Conservation (phyloP, 1,140 invertebrate species). For the Elymnias hypermnestra region DNA sequence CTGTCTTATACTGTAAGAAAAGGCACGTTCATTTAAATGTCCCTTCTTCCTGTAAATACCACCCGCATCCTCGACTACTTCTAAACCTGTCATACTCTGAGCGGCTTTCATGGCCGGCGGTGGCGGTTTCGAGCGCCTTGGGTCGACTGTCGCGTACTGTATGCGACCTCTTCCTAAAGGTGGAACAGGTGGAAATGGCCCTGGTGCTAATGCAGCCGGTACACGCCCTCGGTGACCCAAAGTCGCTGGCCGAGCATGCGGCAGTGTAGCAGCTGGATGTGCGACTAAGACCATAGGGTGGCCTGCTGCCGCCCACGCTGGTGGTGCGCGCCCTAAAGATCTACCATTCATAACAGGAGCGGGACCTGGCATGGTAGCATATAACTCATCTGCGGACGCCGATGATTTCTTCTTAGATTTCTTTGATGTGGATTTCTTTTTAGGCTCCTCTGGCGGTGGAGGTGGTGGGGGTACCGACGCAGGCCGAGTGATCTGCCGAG, state of each 20-base stretch:
- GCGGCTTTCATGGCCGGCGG: slow-evolving; percentile 85
- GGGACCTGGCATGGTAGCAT: slow-evolving; percentile 58
- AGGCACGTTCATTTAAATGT: slow-evolving; percentile 94
- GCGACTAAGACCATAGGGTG: slow-evolving; percentile 73
- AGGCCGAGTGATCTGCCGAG: slow-evolving; percentile 86
- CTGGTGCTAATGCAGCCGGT: slow-evolving; percentile 41
- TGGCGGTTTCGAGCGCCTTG: slow-evolving; percentile 83
- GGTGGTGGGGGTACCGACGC: slow-evolving; percentile 87
- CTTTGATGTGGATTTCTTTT: slow-evolving; percentile 72
- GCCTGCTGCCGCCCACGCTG: slow-evolving; percentile 70
- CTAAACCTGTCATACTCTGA: slow-evolving; percentile 85
- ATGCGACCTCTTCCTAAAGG: slow-evolving; percentile 77
- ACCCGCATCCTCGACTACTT: slow-evolving; percentile 86
- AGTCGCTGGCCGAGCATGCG: slow-evolving; percentile 64
- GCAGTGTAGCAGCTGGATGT: slow-evolving; percentile 75
- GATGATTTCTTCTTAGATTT: slow-evolving; percentile 75
- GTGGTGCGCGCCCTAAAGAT: slow-evolving; percentile 67
- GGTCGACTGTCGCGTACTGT: slow-evolving; percentile 81
- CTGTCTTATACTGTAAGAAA: slow-evolving; percentile 95
- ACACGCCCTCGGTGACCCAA: slow-evolving; percentile 54
- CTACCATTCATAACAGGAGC: slow-evolving; percentile 72
- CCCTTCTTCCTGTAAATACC: slow-evolving; percentile 93
- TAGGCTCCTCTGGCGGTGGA: slow-evolving; percentile 81
- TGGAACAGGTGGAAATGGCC: slow-evolving; percentile 57
- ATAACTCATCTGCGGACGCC: slow-evolving; percentile 58